These are phyloP conservation scores for Timandra comae DNA, from an alignment of 2,888 invertebrate genomes.

Conservation along the genomic window DNA sequence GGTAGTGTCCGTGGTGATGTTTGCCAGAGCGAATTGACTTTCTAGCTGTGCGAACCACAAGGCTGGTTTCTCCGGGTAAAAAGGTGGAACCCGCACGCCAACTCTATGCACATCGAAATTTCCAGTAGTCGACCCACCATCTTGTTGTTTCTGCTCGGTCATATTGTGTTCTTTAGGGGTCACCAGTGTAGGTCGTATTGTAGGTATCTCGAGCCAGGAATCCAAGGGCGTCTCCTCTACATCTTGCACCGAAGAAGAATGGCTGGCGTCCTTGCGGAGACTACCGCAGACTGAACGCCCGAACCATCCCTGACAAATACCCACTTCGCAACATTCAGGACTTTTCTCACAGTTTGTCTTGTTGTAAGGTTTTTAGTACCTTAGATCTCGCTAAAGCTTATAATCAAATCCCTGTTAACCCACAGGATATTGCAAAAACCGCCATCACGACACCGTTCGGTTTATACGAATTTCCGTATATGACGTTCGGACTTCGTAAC, in stretches of 20 bases:
- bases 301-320: slow-evolving; percentile 32
- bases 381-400: slow-evolving; percentile 30
- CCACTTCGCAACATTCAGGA: slow-evolving; percentile 23
- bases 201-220: not conserved
- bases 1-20: slow-evolving; percentile 1
- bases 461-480: slow-evolving; percentile 38
- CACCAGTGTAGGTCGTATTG: not conserved
- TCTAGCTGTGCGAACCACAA: slow-evolving; percentile 6
- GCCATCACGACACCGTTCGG: slow-evolving; percentile 30
- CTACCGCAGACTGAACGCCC: slow-evolving; percentile 32
- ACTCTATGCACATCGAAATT: not conserved
- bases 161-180: not conserved
- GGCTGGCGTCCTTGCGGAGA: slow-evolving; percentile 42
- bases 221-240: slow-evolving; percentile 36
- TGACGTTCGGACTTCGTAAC: slow-evolving; percentile 27
- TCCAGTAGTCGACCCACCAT: not conserved
- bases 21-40: not conserved
- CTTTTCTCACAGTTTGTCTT: slow-evolving; percentile 6
- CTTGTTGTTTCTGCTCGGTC: not conserved
- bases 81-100: not conserved
- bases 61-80: slow-evolving; percentile 1
- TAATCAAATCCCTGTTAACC: slow-evolving; percentile 39
- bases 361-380: slow-evolving; percentile 14
- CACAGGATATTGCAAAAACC: slow-evolving; percentile 37
- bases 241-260: slow-evolving; percentile 34